These are phyloP conservation scores for Cheirogaleus medius DNA, from an alignment of 2,113 vertebrate species.

Conservation along the genomic window DNA sequence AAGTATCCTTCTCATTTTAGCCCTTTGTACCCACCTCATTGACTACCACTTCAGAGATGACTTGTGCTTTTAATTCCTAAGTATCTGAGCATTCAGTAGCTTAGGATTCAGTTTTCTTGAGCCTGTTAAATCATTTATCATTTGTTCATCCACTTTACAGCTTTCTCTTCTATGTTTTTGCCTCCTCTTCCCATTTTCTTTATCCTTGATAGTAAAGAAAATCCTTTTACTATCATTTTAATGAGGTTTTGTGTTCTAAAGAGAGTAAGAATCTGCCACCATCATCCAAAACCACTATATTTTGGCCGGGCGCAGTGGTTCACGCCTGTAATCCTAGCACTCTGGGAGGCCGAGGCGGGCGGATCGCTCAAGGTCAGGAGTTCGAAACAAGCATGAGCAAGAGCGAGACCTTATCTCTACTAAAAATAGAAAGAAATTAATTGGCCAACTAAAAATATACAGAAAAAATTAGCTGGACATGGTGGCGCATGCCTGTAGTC, in stretches of 20 bases:
- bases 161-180: background rate
- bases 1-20: background rate
- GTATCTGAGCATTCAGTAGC: background rate
- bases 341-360: too few species aligned
- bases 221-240: slow-evolving; percentile 11
- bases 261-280: background rate
- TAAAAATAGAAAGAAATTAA: too few species aligned
- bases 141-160: background rate
- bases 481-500: too few species aligned
- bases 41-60: background rate
- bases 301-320: too few species aligned
- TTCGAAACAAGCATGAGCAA: too few species aligned
- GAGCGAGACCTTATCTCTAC: too few species aligned
- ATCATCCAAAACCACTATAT: background rate
- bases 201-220: background rate
- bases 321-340: too few species aligned
- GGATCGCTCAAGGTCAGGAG: too few species aligned
- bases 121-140: slow-evolving; percentile 17
- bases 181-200: background rate
- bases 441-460: too few species aligned
- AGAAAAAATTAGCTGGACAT: too few species aligned
- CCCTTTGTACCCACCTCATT: background rate
- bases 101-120: background rate
- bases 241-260: background rate
- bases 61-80: background rate